These are phyloP conservation scores for Polypedilum pembai DNA, from an alignment of 1,140 invertebrate species.

Conservation along the genomic window DNA sequence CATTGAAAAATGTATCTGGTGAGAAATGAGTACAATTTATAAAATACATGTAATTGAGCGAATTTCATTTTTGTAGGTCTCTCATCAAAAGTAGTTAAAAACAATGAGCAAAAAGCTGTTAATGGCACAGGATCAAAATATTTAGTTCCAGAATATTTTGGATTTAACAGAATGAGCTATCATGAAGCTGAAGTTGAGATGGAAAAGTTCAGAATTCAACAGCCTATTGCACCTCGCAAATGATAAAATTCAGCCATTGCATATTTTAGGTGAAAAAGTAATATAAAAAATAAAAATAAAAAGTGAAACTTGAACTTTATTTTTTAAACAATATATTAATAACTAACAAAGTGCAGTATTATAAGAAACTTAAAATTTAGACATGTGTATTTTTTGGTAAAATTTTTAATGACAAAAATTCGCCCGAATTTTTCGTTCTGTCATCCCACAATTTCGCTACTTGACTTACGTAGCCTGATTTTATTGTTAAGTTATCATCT, in stretches of 20 bases:
- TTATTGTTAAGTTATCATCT: conserved; percentile 16
- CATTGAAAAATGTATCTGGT: conserved; percentile 12
- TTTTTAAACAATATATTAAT: neutral
- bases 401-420: neutral
- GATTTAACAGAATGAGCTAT: conserved; percentile 67
- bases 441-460: conserved; percentile 30
- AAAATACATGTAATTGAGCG: neutral
- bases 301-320: neutral
- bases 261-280: neutral
- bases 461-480: conserved; percentile 28
- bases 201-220: conserved; percentile 63
- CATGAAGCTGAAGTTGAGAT: conserved; percentile 81
- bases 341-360: no score
- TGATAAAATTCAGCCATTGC: neutral
- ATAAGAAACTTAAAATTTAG: neutral
- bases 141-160: conserved; percentile 82
- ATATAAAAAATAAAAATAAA: conserved; percentile 33
- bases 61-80: neutral
- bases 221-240: conserved; percentile 44
- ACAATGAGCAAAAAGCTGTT: neutral
- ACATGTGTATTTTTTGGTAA: neutral
- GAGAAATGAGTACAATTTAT: neutral
- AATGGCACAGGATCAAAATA: conserved; percentile 46
- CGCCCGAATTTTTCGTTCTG: conserved; percentile 25
- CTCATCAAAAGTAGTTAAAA: neutral